Evolutionary conservation across 2,888 invertebrate genomes (phyloP).

Genomic region (Dryobotodes eremita): DNA sequence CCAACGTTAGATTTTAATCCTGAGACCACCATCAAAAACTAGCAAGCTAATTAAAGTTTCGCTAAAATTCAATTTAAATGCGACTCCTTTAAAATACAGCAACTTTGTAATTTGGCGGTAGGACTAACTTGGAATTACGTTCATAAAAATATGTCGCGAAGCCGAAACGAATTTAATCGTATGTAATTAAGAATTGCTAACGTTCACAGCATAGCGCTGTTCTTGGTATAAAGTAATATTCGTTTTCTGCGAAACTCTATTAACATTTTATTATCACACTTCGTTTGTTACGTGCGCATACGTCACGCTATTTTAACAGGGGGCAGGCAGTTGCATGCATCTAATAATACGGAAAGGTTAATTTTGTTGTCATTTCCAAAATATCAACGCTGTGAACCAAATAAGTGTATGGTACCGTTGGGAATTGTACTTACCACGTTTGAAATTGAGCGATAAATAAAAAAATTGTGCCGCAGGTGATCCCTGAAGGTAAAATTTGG

Average conservation of each 20-base stretch:
- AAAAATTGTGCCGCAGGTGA: conserved; percentile 41
- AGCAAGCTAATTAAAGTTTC: conserved; percentile 48
- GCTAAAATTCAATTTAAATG: conserved; percentile 39
- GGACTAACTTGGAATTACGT: conserved; percentile 39
- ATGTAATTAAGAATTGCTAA: conserved; percentile 45
- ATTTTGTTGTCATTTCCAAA: conserved; percentile 65
- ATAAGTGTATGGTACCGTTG: conserved; percentile 44
- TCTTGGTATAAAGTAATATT: conserved; percentile 39
- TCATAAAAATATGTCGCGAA: conserved; percentile 33
- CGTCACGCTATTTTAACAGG: conserved; percentile 63
- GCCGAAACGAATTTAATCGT: conserved; percentile 32
- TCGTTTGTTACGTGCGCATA: conserved; percentile 32
- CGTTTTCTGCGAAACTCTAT: conserved; percentile 42
- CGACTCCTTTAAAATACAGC: conserved; percentile 39
- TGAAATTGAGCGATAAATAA: conserved; percentile 41
- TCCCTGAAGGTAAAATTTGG: conserved; percentile 11
- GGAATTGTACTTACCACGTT: conserved; percentile 45
- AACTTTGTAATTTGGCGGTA: conserved; percentile 45
- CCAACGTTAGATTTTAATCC: conserved; percentile 30
- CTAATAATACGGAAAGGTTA: conserved; percentile 66
- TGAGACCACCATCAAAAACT: conserved; percentile 26
- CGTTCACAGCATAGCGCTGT: background rate
- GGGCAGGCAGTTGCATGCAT: conserved; percentile 52
- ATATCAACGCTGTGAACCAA: conserved; percentile 57
- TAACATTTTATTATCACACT: conserved; percentile 50